Evolutionary conservation across 1,140 invertebrate genomes (phyloP).

Genomic region (Halictus rubicundus): DNA sequence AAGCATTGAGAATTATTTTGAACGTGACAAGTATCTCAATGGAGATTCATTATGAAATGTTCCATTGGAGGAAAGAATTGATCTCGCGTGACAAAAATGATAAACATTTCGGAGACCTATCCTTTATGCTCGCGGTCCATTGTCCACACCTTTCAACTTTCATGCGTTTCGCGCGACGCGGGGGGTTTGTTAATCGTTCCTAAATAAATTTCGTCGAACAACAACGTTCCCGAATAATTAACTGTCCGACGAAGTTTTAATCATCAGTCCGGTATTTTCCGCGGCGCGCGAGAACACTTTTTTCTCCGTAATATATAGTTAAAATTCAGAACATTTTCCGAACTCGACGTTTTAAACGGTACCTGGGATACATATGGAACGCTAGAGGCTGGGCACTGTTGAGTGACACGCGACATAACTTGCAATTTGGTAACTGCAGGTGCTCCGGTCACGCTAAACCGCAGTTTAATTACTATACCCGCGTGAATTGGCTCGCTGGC

Average conservation of each 20-base stretch:
- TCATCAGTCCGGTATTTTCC: not conserved
- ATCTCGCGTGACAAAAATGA: too few relatives aligned
- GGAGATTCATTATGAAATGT: too few relatives aligned
- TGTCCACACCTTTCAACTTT: not conserved
- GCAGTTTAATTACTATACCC: slow-evolving; percentile 79
- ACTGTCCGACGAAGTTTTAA: slow-evolving; percentile 15
- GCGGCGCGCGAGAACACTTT: not conserved
- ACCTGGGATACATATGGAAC: slow-evolving; percentile 22
- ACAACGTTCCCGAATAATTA: not conserved
- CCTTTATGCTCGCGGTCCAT: not conserved
- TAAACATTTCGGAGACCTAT: too few relatives aligned
- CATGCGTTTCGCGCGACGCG: too few relatives aligned
- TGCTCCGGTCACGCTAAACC: slow-evolving; percentile 76
- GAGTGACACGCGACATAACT: slow-evolving; percentile 76
- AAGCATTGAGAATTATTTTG: too few relatives aligned
- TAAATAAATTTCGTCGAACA: not conserved
- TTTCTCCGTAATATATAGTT: slow-evolving; percentile 4
- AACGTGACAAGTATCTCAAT: too few relatives aligned
- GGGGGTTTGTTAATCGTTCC: not conserved
- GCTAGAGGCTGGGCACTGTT: slow-evolving; percentile 49
- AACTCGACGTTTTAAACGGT: slow-evolving; percentile 27
- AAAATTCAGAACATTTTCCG: slow-evolving; percentile 28
- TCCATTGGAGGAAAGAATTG: too few relatives aligned
- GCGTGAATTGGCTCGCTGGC: slow-evolving; percentile 74
- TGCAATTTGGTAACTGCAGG: slow-evolving; percentile 76